These are phyloP conservation scores for Chrosomus eos DNA, from an alignment of 2,797 vertebrate genomes.

Conservation along the genomic window DNA sequence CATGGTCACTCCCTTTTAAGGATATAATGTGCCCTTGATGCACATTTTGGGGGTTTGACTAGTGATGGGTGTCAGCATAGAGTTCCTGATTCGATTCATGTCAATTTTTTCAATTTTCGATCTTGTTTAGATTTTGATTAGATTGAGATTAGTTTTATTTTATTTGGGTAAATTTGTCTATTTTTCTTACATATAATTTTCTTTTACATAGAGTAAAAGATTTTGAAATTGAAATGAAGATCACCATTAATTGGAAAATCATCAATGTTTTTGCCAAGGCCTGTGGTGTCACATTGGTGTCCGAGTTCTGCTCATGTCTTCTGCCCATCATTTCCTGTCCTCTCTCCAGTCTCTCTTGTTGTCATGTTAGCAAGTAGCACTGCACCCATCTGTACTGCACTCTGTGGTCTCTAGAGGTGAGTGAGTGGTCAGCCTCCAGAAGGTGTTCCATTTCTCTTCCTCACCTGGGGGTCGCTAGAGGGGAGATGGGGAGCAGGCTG, in stretches of 20 bases:
- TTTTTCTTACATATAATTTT: background rate
- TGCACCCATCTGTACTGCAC: slow-evolving; percentile 44
- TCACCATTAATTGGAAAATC: background rate
- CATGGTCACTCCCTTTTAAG: background rate
- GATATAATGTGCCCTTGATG: background rate
- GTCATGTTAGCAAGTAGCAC: background rate
- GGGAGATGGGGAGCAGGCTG: slow-evolving; percentile 52
- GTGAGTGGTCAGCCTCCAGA: slow-evolving; percentile 45
- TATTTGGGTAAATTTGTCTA: background rate
- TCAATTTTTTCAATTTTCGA: background rate
- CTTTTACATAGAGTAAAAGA: background rate
- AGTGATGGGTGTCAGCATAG: background rate
- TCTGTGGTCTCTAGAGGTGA: slow-evolving; percentile 41
- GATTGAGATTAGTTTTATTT: background rate
- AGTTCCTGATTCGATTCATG: background rate
- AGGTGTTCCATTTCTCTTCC: slow-evolving; percentile 53
- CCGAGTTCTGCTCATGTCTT: background rate
- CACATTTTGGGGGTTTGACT: background rate
- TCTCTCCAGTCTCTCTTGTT: slow-evolving; percentile 4
- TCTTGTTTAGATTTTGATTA: background rate
- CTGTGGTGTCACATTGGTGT: background rate
- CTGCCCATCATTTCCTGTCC: slow-evolving; percentile 15
- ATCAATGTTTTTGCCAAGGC: background rate
- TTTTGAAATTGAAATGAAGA: background rate
- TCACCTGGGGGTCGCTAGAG: slow-evolving; percentile 55